Conservation (phyloP, 2,797 vertebrate species). For the Smutsia temminckii region DNA sequence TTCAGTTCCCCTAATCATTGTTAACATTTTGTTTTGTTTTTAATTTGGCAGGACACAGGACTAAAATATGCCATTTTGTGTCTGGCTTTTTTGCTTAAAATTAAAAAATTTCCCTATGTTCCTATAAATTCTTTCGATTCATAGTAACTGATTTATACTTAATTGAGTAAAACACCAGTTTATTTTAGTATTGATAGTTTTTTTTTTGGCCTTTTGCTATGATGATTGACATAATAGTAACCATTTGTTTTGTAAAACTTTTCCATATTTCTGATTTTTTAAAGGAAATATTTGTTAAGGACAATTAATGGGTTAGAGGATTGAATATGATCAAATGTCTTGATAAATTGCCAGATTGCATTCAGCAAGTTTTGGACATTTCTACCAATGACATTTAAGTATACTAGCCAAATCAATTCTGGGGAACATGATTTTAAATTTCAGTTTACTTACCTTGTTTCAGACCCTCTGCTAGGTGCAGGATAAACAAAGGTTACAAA, state of each 20-base stretch:
- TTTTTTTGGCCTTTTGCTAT: not conserved
- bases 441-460: not conserved
- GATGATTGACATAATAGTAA: not conserved
- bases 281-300: not conserved
- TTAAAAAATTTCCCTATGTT: not conserved
- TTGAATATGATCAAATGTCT: constrained; percentile 3
- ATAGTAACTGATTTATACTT: not conserved
- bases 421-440: not conserved
- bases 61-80: not conserved
- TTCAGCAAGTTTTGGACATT: not conserved
- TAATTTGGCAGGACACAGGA: not conserved
- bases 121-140: not conserved
- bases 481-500: not conserved
- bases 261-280: not conserved
- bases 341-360: not conserved
- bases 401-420: constrained; percentile 2
- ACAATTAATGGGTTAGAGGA: not conserved
- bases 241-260: not conserved
- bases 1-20: not conserved
- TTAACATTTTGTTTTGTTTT: not conserved
- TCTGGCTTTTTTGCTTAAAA: constrained; percentile 27
- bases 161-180: not conserved
- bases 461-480: not conserved
- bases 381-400: not conserved
- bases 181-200: not conserved